Conservation (phyloP, 2,888 invertebrate genomes). For the Cyclophora punctaria region DNA sequence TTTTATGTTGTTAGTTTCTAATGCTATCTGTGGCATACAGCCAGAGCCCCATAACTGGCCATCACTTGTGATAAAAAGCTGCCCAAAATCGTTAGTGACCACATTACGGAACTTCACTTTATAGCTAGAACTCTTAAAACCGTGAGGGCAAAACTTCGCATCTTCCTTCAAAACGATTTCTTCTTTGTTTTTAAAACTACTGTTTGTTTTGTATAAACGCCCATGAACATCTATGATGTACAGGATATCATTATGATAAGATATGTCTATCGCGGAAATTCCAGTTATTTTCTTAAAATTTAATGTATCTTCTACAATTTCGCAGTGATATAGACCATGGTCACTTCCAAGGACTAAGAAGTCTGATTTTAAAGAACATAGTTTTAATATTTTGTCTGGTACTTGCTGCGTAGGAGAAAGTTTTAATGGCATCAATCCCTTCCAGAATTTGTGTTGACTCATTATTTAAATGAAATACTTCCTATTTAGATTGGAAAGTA, state of each 20-base stretch:
- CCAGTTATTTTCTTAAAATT: conserved; percentile 65
- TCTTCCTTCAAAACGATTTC: conserved; percentile 79
- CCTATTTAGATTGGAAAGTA: conserved; percentile 29
- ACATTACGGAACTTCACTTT: conserved; percentile 78
- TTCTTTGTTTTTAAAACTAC: conserved; percentile 71
- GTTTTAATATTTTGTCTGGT: conserved; percentile 65
- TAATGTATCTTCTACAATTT: conserved; percentile 49
- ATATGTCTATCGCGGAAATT: conserved; percentile 77
- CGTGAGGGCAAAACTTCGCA: conserved; percentile 78
- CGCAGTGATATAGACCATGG: conserved; percentile 62
- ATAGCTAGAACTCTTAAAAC: conserved; percentile 77
- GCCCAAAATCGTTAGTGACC: conserved; percentile 77
- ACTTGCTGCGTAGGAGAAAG: conserved; percentile 48
- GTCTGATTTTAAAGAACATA: conserved; percentile 52
- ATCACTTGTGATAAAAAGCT: conserved; percentile 78
- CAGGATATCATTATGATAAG: conserved; percentile 74
- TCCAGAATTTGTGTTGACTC: conserved; percentile 70
- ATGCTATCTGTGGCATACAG: conserved; percentile 78
- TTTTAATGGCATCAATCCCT: conserved; percentile 52
- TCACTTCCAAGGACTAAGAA: conserved; percentile 63
- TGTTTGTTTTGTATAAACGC: conserved; percentile 73
- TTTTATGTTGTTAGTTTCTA: conserved; percentile 75
- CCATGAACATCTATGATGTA: conserved; percentile 78
- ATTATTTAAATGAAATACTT: conserved; percentile 44
- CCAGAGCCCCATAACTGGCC: conserved; percentile 83